A percentile compares a stretch with the other conserved stretches of the same genome.
phyloP scores from a whole-genome alignment of 1,140 invertebrate species.

The Trachymyrmex septentrionalis region DNA sequence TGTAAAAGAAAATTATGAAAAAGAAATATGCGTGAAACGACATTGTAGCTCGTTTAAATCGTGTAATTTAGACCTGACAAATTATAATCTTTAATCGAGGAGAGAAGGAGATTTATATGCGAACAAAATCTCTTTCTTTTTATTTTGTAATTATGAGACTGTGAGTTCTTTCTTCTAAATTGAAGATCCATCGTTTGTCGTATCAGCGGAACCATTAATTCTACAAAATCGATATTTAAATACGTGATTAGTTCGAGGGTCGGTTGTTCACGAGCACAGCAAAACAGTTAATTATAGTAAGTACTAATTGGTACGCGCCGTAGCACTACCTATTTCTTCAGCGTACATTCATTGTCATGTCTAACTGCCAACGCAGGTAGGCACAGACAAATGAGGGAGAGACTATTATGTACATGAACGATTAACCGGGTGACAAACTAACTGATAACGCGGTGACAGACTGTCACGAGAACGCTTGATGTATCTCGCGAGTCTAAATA shows the following conservation, averaged over 20 bases:
- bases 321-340: background rate
- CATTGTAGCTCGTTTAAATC: background rate
- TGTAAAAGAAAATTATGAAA: background rate
- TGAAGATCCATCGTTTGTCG: background rate
- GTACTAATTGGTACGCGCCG: background rate
- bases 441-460: conserved; percentile 23
- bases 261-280: background rate
- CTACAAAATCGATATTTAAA: background rate
- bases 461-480: conserved; percentile 12
- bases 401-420: conserved; percentile 3
- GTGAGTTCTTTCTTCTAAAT: conserved; percentile 11
- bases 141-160: background rate
- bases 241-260: background rate
- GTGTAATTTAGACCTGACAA: conserved; percentile 20
- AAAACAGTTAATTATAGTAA: conserved; percentile 25
- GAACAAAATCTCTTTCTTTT: background rate
- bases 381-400: background rate
- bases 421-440: conserved; percentile 47
- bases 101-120: conserved; percentile 1
- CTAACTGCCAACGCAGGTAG: background rate
- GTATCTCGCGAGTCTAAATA: conserved; percentile 11
- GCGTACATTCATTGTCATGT: background rate
- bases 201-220: background rate
- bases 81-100: background rate
- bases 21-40: background rate